Evolutionary conservation across 2,888 invertebrate genomes (phyloP).

Genomic region (Hanleya hanleyi): DNA sequence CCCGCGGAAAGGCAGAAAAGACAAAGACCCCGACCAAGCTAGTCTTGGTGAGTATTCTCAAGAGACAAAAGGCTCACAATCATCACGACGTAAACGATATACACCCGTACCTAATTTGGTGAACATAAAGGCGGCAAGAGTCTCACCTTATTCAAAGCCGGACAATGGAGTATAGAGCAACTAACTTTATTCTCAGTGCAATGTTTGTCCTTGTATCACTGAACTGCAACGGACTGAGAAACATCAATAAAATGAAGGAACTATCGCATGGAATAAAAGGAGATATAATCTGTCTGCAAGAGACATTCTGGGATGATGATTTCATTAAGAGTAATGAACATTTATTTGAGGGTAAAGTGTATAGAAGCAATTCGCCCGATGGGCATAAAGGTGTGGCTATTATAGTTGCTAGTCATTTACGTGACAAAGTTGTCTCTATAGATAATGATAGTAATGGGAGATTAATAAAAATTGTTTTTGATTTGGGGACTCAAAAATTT

Average conservation of each 20-base stretch:
- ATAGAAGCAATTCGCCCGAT: neutral
- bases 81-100: too few species aligned
- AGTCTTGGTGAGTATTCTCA: too few species aligned
- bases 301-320: slow-evolving; percentile 9
- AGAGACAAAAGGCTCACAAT: too few species aligned
- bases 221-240: neutral
- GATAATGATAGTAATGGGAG: slow-evolving; percentile 1
- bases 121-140: too few species aligned
- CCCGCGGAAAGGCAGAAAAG: too few species aligned
- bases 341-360: neutral
- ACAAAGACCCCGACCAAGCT: too few species aligned
- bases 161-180: too few species aligned
- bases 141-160: too few species aligned
- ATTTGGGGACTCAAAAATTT: slow-evolving; percentile 1
- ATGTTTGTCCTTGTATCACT: neutral
- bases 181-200: too few species aligned
- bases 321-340: neutral
- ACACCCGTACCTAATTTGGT: too few species aligned
- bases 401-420: neutral
- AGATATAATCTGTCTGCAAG: neutral
- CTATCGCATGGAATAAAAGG: neutral
- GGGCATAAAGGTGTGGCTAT: slow-evolving; percentile 13
- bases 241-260: neutral
- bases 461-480: slow-evolving; percentile 4
- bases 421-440: neutral